Percentiles rank a stretch among this genome's conserved stretches.
These are phyloP conservation scores for Cololabis saira DNA, from an alignment of 2,113 vertebrate genomes.

Conservation along the genomic window DNA sequence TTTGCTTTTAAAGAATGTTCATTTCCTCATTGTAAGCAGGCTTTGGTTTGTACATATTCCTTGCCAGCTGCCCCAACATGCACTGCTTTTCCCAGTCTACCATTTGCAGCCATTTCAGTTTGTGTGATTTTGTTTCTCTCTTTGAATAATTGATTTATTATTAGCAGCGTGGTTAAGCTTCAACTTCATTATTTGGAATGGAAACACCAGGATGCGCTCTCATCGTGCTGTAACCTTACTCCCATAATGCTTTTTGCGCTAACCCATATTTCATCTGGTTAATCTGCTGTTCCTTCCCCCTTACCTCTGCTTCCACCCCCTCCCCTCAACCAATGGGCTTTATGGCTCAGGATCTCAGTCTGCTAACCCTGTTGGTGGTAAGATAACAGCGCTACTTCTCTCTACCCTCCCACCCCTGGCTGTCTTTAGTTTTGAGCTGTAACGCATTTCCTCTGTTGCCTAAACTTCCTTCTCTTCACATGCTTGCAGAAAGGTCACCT, in stretches of 20 bases:
- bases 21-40: conserved; percentile 54
- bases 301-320: conserved; percentile 83
- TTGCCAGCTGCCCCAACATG: conserved; percentile 62
- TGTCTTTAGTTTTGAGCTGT: conserved; percentile 44
- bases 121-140: conserved; percentile 37
- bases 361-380: conserved; percentile 97
- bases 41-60: conserved; percentile 45
- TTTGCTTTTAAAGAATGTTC: conserved; percentile 45
- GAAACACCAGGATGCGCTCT: conserved; percentile 76
- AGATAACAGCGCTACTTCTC: conserved; percentile 87
- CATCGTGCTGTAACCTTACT: conserved; percentile 77
- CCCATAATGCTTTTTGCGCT: conserved; percentile 80
- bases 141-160: conserved; percentile 27
- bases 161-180: conserved; percentile 49
- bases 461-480: conserved; percentile 25
- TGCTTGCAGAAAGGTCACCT: conserved; percentile 46
- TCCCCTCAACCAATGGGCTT: conserved; percentile 90
- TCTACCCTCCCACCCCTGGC: conserved; percentile 25
- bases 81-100: conserved; percentile 58
- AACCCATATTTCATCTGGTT: conserved; percentile 85
- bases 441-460: conserved; percentile 67
- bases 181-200: conserved; percentile 73
- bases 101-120: conserved; percentile 56
- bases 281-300: conserved; percentile 91
- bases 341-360: conserved; percentile 98